Evolutionary conservation across 2,797 vertebrate species (phyloP).

Genomic region (Takifugu rubripes): DNA sequence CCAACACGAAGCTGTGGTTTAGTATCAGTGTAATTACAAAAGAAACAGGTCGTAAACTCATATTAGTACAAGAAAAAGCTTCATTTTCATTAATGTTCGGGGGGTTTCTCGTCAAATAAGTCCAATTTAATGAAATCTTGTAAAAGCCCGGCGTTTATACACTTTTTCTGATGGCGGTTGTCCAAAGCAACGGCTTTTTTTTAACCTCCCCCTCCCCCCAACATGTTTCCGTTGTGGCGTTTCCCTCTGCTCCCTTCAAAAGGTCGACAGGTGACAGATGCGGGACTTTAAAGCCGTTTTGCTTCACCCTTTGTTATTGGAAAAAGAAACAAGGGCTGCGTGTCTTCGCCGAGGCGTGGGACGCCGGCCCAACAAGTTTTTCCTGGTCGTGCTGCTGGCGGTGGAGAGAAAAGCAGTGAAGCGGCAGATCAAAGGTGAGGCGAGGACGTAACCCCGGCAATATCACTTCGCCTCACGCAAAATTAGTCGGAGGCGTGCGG

Average conservation of each 20-base stretch:
- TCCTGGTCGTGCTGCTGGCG: slow-evolving; percentile 44
- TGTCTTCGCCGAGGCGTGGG: slow-evolving; percentile 10
- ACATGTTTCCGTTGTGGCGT: too few species aligned
- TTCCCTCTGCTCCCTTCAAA: too few species aligned
- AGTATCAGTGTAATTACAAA: too few species aligned
- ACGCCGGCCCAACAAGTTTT: slow-evolving; percentile 59
- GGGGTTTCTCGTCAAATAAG: too few species aligned
- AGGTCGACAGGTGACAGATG: not conserved
- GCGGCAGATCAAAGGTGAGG: slow-evolving; percentile 57
- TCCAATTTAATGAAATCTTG: too few species aligned
- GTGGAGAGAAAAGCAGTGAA: slow-evolving; percentile 44
- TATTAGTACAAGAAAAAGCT: too few species aligned
- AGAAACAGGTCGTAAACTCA: too few species aligned
- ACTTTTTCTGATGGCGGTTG: not conserved
- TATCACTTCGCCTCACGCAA: slow-evolving; percentile 50
- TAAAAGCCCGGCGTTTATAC: not conserved
- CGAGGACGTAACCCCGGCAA: slow-evolving; percentile 41
- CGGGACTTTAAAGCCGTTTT: not conserved
- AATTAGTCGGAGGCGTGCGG: not conserved
- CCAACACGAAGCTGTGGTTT: too few species aligned
- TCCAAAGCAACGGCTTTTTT: too few species aligned
- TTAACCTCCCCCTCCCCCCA: too few species aligned
- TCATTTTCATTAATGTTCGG: too few species aligned
- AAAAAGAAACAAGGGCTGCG: slow-evolving; percentile 1
- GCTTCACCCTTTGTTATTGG: too few species aligned